Percentiles rank a stretch among this genome's conserved stretches.
Conservation (phyloP, 2,113 vertebrate genomes). For the Cairina moschata region DNA sequence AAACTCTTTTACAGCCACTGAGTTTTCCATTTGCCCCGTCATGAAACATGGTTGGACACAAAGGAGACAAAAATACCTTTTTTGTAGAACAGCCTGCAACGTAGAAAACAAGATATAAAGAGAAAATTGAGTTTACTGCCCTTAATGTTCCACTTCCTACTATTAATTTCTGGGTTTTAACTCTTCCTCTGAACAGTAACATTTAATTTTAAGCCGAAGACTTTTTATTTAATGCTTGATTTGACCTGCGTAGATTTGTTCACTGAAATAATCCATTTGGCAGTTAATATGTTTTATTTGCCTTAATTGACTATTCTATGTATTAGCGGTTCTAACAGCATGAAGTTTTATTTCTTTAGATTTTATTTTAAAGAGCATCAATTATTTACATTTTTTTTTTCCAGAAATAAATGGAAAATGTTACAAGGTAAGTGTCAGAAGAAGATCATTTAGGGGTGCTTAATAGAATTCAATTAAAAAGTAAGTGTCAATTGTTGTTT, state of each 20-base stretch:
- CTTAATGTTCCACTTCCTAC: background rate
- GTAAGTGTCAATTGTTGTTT: background rate
- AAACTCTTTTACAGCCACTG: background rate
- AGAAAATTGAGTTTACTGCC: background rate
- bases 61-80: background rate
- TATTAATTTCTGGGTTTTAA: background rate
- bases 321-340: background rate
- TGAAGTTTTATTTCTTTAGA: background rate
- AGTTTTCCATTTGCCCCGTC: background rate
- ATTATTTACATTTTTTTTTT: background rate
- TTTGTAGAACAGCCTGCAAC: background rate
- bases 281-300: background rate
- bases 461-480: background rate
- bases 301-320: background rate
- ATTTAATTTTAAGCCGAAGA: background rate
- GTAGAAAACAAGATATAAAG: background rate
- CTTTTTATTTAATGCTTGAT: background rate
- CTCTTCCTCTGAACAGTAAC: background rate
- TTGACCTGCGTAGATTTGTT: background rate
- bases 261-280: background rate
- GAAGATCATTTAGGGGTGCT: background rate
- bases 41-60: background rate
- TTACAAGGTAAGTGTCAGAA: background rate
- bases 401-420: background rate
- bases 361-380: background rate